Conservation (phyloP, 2,113 vertebrate genomes). For the Nannospalax galili region DNA sequence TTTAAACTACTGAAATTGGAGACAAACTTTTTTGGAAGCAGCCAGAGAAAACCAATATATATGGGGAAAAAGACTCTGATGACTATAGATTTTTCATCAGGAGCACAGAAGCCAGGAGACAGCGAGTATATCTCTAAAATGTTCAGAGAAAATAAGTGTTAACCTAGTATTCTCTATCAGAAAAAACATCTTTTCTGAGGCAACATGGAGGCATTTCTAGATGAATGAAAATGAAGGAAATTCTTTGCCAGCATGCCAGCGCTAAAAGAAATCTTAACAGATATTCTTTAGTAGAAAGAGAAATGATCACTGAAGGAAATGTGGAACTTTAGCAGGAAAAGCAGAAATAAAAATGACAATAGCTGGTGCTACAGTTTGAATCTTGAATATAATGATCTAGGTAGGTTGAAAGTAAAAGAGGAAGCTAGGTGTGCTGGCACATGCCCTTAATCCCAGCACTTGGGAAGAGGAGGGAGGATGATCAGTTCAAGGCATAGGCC, state of each 20-base stretch:
- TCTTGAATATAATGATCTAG: background rate
- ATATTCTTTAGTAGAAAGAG: slow-evolving; percentile 20
- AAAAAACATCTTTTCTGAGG: slow-evolving; percentile 22
- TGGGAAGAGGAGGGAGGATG: background rate
- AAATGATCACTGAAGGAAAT: slow-evolving; percentile 1
- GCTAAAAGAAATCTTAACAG: slow-evolving; percentile 10
- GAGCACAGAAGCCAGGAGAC: background rate
- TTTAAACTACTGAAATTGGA: slow-evolving; percentile 27
- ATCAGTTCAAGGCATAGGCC: background rate
- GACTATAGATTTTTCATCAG: slow-evolving; percentile 26
- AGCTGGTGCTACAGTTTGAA: background rate
- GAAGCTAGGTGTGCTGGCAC: background rate
- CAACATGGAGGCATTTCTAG: slow-evolving; percentile 37
- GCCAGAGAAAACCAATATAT: slow-evolving; percentile 19
- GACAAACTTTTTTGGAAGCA: background rate
- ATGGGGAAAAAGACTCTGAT: background rate
- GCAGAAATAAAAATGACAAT: background rate
- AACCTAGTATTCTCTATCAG: slow-evolving; percentile 23
- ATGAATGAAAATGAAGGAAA: slow-evolving; percentile 34
- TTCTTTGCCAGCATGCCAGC: background rate
- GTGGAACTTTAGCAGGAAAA: background rate
- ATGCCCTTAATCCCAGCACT: background rate
- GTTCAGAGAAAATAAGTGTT: slow-evolving; percentile 5
- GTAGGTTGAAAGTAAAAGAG: background rate
- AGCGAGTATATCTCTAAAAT: background rate